Evolutionary conservation across 2,888 invertebrate species (phyloP).

Genomic region (Seira ritae): DNA sequence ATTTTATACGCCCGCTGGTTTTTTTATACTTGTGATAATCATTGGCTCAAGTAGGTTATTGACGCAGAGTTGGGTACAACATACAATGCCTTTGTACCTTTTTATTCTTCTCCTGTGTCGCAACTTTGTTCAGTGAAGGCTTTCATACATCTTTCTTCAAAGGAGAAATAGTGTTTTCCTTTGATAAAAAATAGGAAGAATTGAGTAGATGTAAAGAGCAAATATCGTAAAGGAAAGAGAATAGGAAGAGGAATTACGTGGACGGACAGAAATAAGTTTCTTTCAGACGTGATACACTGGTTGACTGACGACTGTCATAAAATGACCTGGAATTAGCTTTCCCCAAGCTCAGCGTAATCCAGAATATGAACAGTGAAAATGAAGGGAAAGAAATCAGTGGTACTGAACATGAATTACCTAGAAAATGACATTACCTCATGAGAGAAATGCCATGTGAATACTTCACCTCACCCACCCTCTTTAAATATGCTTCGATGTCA

Average conservation of each 20-base stretch:
- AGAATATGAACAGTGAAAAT: neutral
- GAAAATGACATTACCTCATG: slow-evolving; percentile 45
- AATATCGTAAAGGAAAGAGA: slow-evolving; percentile 13
- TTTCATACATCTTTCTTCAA: neutral
- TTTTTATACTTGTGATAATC: slow-evolving; percentile 10
- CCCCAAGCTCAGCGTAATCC: slow-evolving; percentile 1
- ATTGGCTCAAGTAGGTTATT: neutral
- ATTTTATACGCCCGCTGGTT: slow-evolving; percentile 4
- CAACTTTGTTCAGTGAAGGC: neutral
- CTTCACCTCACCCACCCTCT: slow-evolving; percentile 23
- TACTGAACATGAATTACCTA: slow-evolving; percentile 7
- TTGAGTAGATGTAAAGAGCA: slow-evolving; percentile 9
- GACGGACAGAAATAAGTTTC: slow-evolving; percentile 32
- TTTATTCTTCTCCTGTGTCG: neutral
- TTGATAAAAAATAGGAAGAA: neutral
- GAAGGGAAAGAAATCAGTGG: slow-evolving; percentile 9
- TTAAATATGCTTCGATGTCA: neutral
- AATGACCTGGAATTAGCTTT: slow-evolving; percentile 47
- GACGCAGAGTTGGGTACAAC: neutral
- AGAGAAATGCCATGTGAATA: slow-evolving; percentile 56
- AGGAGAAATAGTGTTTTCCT: neutral
- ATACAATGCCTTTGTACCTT: too few relatives aligned
- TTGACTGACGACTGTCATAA: slow-evolving; percentile 54
- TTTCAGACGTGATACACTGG: slow-evolving; percentile 19
- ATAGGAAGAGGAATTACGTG: slow-evolving; percentile 15